Evolutionary conservation across 1,140 invertebrate species (phyloP), one percentile per base, ranked within the genome.

Genomic region (Drosophila subobscura): DNA sequence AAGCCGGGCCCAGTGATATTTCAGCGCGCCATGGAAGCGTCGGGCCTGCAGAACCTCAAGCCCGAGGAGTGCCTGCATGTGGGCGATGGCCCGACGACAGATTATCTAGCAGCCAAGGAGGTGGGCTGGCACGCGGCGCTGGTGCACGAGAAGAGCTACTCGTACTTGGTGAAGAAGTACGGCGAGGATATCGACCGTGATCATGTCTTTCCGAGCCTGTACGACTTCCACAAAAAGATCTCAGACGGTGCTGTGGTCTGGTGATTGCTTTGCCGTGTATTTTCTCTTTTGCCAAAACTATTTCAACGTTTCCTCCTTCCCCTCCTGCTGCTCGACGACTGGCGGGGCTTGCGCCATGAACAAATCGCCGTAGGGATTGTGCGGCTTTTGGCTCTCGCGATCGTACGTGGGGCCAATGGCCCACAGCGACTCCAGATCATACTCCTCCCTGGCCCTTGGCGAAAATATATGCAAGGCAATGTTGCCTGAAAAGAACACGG

Each of bases 341-440:
- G 40, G 8, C 16, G 73, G 45, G 1, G 46, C 8, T 44, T 63
- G 58, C 1, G 79, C 81, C 51, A 76, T 68, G 37, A 86, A 86
- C 27, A 86, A 88, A 8, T 89, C 72, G 14, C 75, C 78, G 10
- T 89, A 68, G 27, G 93, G 92, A 92, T 93, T 92, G 56, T 93
- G 93, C n/a, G 93, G 92, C 68, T 92, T 92, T 64, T 94, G 94
- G n/a, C 88, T 93, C 78, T 95, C 92, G 20, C 94, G 93, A 91
- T 98, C 97, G 93, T 94, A 97, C 85, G 97, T 92, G 1, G 94
- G 90, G 6, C 97, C 97, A 40, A 98, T 94, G 47, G 96, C 93
- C 98, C 98, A 99, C 20, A 99, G 91, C 5, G 95, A 96, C 92
- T 99, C 98, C 58, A 99, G 92, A 92, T 99, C 97, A 91, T 97